Base-by-base conservation (phyloP, 2,888 invertebrate species). In the Petrolisthes cinctipes region DNA sequence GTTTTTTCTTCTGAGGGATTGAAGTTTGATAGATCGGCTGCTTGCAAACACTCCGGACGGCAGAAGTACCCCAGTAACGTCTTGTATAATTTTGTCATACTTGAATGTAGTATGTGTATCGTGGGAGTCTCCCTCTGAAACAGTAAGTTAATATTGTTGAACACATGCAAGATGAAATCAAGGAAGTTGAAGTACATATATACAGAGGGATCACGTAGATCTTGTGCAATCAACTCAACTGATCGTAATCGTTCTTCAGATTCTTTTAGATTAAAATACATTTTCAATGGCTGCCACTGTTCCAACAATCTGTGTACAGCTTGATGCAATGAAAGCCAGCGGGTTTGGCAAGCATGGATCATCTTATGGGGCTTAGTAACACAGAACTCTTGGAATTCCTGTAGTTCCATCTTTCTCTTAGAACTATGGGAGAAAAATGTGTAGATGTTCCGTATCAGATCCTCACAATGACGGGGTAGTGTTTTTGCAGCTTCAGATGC, bases 291-390 rank as follows among this genome's bases (percentile, higher is more conserved):
- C 9, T 66, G 20, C 82, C 82, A 82, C 37, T 82, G 37, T 82
- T 82, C 82, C 11, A 82, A 11, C 23, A 82, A n/a, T 37, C 82
- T 1, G 6, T 68, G 37, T 5, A 68, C 82, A 17, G 82, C 82
- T 6, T 61, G 23, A 17, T 82, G 82, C 7, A 82, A 4, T 5
- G 68, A 82, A 0, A 68, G 23, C 82, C 82, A 82, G 9, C 68
- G 61, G 20, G 82, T 82, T 23, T 82, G 82, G n/a, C 66, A 68
- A 6, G 82, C 23, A 82, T 82, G 68, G 11, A 82, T 66, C n/a
- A 82, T 66, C 37, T 82, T 82, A 17, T 82, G 66, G 17, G 66
- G 66, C 53, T 82, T 82, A 5, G 56, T 14, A 14, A 61, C 82
- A 9, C 20, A 23, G 53, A 68, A 82, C 17, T 23, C 9, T 37